phyloP scores from a whole-genome alignment of 2,113 vertebrate species.

The Ictalurus furcatus region DNA sequence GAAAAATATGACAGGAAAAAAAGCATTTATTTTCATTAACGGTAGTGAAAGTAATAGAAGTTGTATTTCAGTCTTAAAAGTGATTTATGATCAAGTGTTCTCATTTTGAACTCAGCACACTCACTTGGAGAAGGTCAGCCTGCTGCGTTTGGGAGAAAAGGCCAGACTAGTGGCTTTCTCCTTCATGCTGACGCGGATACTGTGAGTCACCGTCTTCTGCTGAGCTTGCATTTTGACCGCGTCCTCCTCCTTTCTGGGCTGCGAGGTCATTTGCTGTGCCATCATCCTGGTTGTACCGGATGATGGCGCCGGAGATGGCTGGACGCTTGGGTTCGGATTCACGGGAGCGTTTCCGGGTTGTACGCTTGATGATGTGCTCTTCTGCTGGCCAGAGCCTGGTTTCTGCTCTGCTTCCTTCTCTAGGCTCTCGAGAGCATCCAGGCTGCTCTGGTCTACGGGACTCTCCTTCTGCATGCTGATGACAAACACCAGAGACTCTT shows the following conservation, averaged over 20 bases:
- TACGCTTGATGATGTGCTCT: conserved; percentile 29
- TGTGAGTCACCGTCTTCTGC: conserved; percentile 68
- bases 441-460: conserved; percentile 38
- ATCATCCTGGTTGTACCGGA: background rate
- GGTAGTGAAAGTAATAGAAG: background rate
- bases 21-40: background rate
- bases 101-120: conserved; percentile 58
- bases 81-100: background rate
- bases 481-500: conserved; percentile 71
- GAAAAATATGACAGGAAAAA: too few relatives aligned
- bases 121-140: conserved; percentile 79
- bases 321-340: background rate
- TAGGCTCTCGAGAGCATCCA: conserved; percentile 76
- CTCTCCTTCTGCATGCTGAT: conserved; percentile 79
- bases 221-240: conserved; percentile 40
- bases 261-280: background rate
- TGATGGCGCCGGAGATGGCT: background rate
- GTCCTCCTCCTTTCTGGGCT: conserved; percentile 14
- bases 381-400: conserved; percentile 80
- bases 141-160: conserved; percentile 84
- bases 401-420: conserved; percentile 90
- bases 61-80: background rate
- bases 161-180: conserved; percentile 78
- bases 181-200: conserved; percentile 62
- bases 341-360: background rate